Evolutionary conservation across 2,797 vertebrate genomes (phyloP), one percentile per base, ranked within the genome.

Genomic region (Ammospiza maritima): DNA sequence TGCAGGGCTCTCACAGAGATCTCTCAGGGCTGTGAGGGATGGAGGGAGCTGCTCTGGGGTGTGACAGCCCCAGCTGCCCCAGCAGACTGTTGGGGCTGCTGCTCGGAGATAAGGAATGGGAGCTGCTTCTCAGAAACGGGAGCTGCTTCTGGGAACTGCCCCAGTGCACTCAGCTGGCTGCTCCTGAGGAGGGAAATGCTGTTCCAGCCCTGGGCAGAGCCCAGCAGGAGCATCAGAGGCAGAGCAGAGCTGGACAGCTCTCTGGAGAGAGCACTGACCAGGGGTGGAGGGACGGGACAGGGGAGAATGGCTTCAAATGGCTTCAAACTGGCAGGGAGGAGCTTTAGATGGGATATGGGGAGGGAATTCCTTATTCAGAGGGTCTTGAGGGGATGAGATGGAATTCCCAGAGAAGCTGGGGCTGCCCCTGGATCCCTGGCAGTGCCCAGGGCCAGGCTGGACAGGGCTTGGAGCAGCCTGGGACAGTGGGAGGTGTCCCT

Each of bases 191-290:
- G 40, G 2, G 22, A 57, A 64, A 34, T 0, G 8, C 5, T 0
- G 0, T 5, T 9, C 3, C 1, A 26, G 7, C 13, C 32, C 22
- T 5, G 48, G 0, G 5, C 10, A 22, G 74, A 65, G 14, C 20
- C 14, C 23, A 0, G 1, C 45, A 5, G 45, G 22, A 13, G 4
- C 22, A 3, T 9, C 2, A 19, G 14, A 61, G 36, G 13, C n/a
- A 21, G 36, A 44, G 25, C 42, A 25, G 40, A 25, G 64, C 47
- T 17, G 23, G 47, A 0, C 2, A 29, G 53, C 54, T 53, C 3
- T 36, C 70, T 25, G n/a, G 29, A 30, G 18, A 16, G 27, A 7
- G 16, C 4, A 0, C 2, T 2, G 26, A 1, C 1, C 2, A 2
- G 13, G 50, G 58, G 1, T 20, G 32, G 32, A 45, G 60, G 5